Evolutionary conservation across 2,888 invertebrate genomes (phyloP).

Genomic region (Archips xylosteana): DNA sequence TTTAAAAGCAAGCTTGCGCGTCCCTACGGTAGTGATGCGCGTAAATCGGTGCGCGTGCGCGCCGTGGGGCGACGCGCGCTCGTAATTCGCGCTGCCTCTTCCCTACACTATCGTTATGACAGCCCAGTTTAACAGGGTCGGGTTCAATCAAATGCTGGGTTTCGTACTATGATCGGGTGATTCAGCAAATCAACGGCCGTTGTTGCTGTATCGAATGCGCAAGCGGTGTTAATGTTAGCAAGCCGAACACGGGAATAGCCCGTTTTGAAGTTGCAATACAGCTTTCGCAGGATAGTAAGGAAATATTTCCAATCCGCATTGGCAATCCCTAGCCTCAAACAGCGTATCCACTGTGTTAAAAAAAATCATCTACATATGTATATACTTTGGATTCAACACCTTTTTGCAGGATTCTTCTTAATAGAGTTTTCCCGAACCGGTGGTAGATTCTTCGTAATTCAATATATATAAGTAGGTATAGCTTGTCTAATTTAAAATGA

Average conservation of each 20-base stretch:
- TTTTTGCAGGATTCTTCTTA: too few relatives aligned
- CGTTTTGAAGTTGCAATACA: neutral
- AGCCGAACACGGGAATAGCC: neutral
- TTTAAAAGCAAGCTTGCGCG: slow-evolving; percentile 46
- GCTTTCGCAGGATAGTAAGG: neutral
- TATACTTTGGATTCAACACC: too few relatives aligned
- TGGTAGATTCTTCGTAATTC: too few relatives aligned
- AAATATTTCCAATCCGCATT: too few relatives aligned
- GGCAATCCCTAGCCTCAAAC: too few relatives aligned
- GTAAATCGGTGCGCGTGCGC: slow-evolving; percentile 84
- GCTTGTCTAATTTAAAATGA: too few relatives aligned
- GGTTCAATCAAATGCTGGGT: slow-evolving; percentile 32
- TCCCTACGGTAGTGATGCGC: slow-evolving; percentile 71
- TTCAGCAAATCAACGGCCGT: neutral
- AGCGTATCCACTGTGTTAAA: too few relatives aligned
- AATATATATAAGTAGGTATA: too few relatives aligned
- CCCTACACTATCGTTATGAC: slow-evolving; percentile 43
- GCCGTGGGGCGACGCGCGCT: slow-evolving; percentile 73
- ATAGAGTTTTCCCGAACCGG: too few relatives aligned
- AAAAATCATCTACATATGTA: too few relatives aligned
- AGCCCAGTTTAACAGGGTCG: slow-evolving; percentile 39
- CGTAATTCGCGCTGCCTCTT: slow-evolving; percentile 79
- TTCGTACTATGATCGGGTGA: neutral
- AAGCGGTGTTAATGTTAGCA: too few relatives aligned
- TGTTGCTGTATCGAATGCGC: too few relatives aligned